Base-by-base conservation (phyloP, 2,113 vertebrate genomes). In the Gyps fulvus region DNA sequence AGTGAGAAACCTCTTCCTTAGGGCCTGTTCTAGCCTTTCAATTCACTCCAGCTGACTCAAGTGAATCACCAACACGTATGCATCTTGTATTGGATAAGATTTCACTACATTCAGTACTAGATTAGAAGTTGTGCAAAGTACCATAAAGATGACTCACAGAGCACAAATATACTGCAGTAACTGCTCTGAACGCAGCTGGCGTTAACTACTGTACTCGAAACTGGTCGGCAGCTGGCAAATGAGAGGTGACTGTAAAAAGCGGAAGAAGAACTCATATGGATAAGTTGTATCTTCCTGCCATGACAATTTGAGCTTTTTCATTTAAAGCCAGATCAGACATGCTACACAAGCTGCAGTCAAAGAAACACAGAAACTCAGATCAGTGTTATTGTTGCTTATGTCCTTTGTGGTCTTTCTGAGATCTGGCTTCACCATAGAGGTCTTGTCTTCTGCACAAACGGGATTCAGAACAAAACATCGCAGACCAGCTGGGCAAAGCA, bases 181-280 rank as follows among this genome's bases (percentile, higher is more conserved):
- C 18, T 49, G 23, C 52, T 80, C 62, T 77, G 54, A 86, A 76
- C 16, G 7, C 19, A 36, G 14, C 54, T 73, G 82, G 13, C 2
- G 0, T 52, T 49, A 76, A 49, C 12, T 32, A 7, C 40, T 43
- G 23, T 40, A 52, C 29, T 65, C 11, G 6, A 85, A 92, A 80
- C n/a, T 3, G 5, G 14, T 43, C 4, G 9, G 40, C 58, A 88
- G 61, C 27, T 0, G 0, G 6, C 18, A 88, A 4, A 31, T 16
- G 45, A 73, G n/a, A 17, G 1, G 11, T 58, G 32, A 6, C 16
- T 66, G 25, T 31, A 49, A 43, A 71, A 86, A 88, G 12, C 8
- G 13, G 45, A 43, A 47, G 47, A 52, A 52, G 76, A 87, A 34
- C 17, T 85, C 43, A 5, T 43, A 52, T 43, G 49, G 26, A 1